These are phyloP conservation scores for Cremastinae sp. DNA, from an alignment of 2,888 invertebrate genomes.

Conservation along the genomic window DNA sequence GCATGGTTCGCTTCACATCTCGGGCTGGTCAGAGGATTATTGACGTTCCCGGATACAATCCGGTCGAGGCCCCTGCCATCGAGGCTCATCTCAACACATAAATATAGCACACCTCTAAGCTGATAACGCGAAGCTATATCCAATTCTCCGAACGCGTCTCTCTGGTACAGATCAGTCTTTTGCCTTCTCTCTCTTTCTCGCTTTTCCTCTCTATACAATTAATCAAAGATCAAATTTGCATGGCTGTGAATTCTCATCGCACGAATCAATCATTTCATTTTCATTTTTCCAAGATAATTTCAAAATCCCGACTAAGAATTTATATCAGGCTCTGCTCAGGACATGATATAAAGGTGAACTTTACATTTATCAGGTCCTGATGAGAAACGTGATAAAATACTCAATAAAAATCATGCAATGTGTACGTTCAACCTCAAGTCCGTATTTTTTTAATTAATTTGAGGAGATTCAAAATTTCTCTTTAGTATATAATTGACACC, in stretches of 20 bases:
- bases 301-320: no score
- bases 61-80: conserved; percentile 21
- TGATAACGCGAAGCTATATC: conserved; percentile 30
- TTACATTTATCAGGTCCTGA: no score
- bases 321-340: no score
- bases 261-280: background rate
- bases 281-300: background rate
- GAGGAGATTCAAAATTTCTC: no score
- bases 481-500: no score
- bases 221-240: conserved; percentile 31
- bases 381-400: no score
- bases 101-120: conserved; percentile 29
- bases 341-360: no score
- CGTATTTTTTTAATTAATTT: no score
- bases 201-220: conserved; percentile 15
- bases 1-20: conserved; percentile 30
- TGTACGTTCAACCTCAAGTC: no score
- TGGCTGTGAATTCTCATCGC: conserved; percentile 7
- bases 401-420: no score
- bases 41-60: conserved; percentile 46
- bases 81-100: conserved; percentile 32
- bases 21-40: conserved; percentile 59
- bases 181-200: background rate
- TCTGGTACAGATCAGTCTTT: background rate
- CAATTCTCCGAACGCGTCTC: conserved; percentile 19